These are phyloP conservation scores for Galemys pyrenaicus DNA, from an alignment of 2,113 vertebrate species.

Conservation along the genomic window DNA sequence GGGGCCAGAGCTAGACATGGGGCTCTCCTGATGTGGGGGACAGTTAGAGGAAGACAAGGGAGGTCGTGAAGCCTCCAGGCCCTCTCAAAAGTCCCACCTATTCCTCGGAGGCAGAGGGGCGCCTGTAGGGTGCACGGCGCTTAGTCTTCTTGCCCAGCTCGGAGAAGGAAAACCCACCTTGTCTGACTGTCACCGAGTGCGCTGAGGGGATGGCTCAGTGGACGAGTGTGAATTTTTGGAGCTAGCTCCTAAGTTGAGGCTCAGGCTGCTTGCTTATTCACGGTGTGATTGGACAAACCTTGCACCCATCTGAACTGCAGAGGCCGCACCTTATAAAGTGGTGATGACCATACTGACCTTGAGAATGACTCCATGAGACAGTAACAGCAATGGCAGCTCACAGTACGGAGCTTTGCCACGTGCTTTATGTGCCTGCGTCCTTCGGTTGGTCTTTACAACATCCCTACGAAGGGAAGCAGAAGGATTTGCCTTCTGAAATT, in stretches of 20 bases:
- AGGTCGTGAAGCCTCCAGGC: not conserved
- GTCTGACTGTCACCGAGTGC: not conserved
- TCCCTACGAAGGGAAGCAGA: not conserved
- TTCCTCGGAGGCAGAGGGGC: not conserved
- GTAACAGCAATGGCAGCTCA: not conserved
- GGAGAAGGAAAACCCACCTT: not conserved
- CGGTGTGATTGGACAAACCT: not conserved
- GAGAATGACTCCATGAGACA: not conserved
- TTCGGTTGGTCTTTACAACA: not conserved
- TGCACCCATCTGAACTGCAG: not conserved
- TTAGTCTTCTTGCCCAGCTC: not conserved
- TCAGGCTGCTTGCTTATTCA: not conserved
- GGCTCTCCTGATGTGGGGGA: not conserved
- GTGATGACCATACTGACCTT: not conserved
- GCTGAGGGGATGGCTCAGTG: not conserved
- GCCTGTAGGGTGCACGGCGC: accelerated
- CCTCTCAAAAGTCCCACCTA: not conserved
- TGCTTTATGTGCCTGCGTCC: not conserved
- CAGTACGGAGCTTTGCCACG: not conserved
- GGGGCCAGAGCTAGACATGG: not conserved
- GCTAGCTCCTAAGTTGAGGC: not conserved
- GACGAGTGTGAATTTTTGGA: not conserved
- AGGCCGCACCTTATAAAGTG: not conserved
- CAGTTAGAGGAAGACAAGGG: not conserved
- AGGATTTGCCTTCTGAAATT: not conserved